Percentiles rank a stretch among this genome's conserved stretches.
These are phyloP conservation scores for Dynastes grantii DNA, from an alignment of 2,888 invertebrate genomes.

Conservation along the genomic window DNA sequence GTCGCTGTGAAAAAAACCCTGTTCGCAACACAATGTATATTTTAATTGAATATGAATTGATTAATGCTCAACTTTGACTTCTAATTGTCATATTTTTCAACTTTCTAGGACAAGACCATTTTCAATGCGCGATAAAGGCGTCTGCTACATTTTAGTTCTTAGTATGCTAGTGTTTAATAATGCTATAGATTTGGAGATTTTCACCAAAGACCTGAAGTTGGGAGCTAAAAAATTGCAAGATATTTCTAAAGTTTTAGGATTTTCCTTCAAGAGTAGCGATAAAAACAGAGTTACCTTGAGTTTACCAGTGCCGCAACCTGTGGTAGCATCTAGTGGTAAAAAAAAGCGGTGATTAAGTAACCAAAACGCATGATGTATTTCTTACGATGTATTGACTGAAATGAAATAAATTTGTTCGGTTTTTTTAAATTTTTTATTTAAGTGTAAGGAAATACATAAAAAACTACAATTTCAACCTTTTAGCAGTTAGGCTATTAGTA, in stretches of 20 bases:
- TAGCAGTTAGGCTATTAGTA: conserved; percentile 71
- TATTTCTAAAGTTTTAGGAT: conserved; percentile 64
- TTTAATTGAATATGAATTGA: too few species aligned
- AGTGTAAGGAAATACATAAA: background rate
- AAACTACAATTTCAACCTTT: conserved; percentile 77
- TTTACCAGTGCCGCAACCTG: conserved; percentile 64
- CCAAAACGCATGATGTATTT: background rate
- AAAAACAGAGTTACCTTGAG: conserved; percentile 58
- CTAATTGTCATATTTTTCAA: background rate
- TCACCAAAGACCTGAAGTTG: conserved; percentile 64
- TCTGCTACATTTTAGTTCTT: conserved; percentile 66
- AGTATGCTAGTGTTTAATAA: conserved; percentile 64
- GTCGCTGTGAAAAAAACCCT: too few species aligned
- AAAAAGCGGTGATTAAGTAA: conserved; percentile 12
- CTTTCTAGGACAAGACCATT: conserved; percentile 60
- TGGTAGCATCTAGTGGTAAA: conserved; percentile 6
- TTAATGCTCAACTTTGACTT: background rate
- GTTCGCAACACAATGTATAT: too few species aligned
- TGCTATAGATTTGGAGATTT: conserved; percentile 61
- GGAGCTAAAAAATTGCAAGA: conserved; percentile 65
- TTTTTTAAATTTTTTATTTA: conserved; percentile 33
- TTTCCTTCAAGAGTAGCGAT: conserved; percentile 60
- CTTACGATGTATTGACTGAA: conserved; percentile 17
- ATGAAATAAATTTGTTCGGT: conserved; percentile 17
- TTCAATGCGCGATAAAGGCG: conserved; percentile 66